Evolutionary conservation across 2,888 invertebrate genomes (phyloP), one percentile per base, ranked within the genome.

Genomic region (Serrognathus titanus): DNA sequence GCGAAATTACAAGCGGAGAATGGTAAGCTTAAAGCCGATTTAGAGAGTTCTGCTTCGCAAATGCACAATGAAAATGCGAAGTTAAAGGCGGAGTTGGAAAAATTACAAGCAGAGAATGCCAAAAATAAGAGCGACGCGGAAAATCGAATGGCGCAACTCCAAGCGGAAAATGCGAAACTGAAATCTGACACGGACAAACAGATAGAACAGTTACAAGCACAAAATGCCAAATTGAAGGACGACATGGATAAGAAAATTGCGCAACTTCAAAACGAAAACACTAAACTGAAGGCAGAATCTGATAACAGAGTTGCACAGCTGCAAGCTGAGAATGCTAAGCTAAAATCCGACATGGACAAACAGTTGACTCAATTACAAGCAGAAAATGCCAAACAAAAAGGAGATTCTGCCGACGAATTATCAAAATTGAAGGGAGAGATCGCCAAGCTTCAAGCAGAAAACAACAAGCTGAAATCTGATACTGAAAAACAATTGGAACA

Each of bases 401-500:
- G 39, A 7, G 38, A 41, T 41, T 6, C 11, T 2, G 37, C 40
- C n/a, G 49, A 36, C 0, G 24, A 31, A 31, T 6, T 31, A 31
- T 31, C 24, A 31, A 40, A 40, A 12, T 9, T 40, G 10, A 11
- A 40, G 7, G 11, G 4, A 12, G 40, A 40, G 40, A 40, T 12
- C 7, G 40, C 40, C 40, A 40, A 40, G 10, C 13, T 40, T 4
- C 40, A 40, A 12, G 40, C 11, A 12, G 40, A 40, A 12, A 40
- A 12, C 40, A 12, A 6, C 7, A 40, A 40, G 40, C 49, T 67
- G 43, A 67, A 63, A 12, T 63, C 60, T n/a, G 40, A 40, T 11
- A 40, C 40, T 12, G 11, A 11, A 6, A 40, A 40, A 9, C 24
- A 31, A 31, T 5, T 40, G 4, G 51, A 61, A 12, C 16, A 40